Evolutionary conservation across 2,797 vertebrate species (phyloP), one percentile per base, ranked within the genome.

Genomic region (Sebastes alutus): DNA sequence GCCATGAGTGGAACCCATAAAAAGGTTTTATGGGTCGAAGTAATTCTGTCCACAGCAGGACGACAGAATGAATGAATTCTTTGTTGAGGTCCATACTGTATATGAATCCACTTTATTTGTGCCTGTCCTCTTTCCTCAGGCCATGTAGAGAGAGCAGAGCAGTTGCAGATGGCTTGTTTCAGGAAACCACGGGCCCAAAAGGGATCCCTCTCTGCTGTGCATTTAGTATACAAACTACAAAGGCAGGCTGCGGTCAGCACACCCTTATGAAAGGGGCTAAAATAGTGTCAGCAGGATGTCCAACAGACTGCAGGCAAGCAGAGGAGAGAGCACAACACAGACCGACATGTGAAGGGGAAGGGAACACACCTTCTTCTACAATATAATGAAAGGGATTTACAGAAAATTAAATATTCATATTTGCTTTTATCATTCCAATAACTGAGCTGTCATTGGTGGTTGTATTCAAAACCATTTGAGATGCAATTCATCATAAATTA

Each of bases 171-270:
- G 94, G 84, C 91, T 93, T 82, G 81, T 89, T 91, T 90, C 87
- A 95, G 93, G 89, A 96, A 96, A 95, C 93, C 94, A 70, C 92
- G 66, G 80, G 73, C 87, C 89, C 92, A 93, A 92, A 93, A 94
- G 90, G 90, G 91, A 92, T 91, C 88, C 84, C 91, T 94, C 93
- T 93, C 86, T 84, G 89, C 93, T 87, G 86, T 87, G 87, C 91
- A 88, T 93, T 95, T 94, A 91, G 93, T 95, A 88, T 83, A 93
- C 90, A 93, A 94, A 95, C 94, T 95, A 96, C 95, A 96, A 96
- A 96, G 94, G 82, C 87, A 84, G 92, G 77, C 92, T 93, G 94
- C 87, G 92, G 94, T 93, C 89, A 94, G 90, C 88, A 88, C 92
- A 93, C 92, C 87, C 94, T 93, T 90, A 92, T 96, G 93, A 95